Evolutionary conservation across 2,888 invertebrate genomes (phyloP).

Genomic region (Tipula lateralis): DNA sequence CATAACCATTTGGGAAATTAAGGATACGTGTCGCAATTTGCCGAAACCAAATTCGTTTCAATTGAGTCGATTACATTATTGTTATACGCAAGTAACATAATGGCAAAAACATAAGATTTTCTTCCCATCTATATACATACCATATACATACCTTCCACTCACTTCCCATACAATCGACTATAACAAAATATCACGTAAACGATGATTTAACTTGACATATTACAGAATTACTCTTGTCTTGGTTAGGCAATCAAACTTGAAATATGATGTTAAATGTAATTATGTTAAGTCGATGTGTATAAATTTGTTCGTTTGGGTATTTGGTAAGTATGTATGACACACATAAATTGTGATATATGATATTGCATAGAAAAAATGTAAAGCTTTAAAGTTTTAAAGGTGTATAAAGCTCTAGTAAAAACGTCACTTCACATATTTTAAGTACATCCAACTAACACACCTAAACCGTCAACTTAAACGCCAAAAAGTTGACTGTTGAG

Average conservation of each 20-base stretch:
- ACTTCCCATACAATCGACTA: background rate
- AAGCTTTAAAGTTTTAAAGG: no score
- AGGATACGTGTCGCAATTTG: background rate
- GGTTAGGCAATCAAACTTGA: background rate
- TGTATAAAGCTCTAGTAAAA: no score
- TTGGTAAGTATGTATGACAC: no score
- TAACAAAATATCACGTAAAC: background rate
- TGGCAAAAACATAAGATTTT: background rate
- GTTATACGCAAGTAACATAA: background rate
- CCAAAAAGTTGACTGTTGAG: no score
- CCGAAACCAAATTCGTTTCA: background rate
- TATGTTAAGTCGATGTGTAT: no score
- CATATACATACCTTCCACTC: background rate
- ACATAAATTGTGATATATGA: no score
- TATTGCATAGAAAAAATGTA: no score
- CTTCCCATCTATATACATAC: background rate
- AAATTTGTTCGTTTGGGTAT: background rate
- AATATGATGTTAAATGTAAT: background rate
- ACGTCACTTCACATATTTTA: no score
- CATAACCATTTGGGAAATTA: background rate
- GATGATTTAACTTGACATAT: background rate
- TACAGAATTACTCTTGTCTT: background rate
- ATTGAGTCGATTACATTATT: background rate
- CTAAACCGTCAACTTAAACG: no score
- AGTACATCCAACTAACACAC: no score